phyloP scores from a whole-genome alignment of 2,113 vertebrate species.

The Sphaerodactylus townsendi region DNA sequence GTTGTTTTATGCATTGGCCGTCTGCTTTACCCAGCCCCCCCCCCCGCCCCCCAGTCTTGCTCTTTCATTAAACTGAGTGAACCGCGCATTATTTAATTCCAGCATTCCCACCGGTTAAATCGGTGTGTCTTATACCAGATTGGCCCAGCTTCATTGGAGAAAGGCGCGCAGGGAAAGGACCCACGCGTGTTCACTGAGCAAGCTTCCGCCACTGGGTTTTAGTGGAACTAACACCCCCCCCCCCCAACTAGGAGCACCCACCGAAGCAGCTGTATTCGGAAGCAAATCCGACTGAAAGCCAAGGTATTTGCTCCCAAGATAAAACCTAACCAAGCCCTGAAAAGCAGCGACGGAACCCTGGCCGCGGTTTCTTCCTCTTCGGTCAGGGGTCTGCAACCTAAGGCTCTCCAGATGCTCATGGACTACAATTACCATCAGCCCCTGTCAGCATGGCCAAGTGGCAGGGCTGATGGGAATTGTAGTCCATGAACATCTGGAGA shows the following conservation, averaged over 20 bases:
- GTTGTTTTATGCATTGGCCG: not conserved
- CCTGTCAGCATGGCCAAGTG: too few species aligned
- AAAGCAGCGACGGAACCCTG: not conserved
- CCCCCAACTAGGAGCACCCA: not conserved
- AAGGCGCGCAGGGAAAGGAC: not conserved
- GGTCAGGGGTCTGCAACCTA: too few species aligned
- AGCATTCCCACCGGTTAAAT: not conserved
- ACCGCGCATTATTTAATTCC: not conserved
- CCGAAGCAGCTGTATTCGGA: not conserved
- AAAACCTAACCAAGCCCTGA: not conserved
- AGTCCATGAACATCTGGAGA: too few species aligned
- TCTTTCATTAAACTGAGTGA: not conserved
- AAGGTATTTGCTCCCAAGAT: not conserved
- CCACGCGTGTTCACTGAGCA: not conserved
- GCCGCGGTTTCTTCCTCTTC: too few species aligned
- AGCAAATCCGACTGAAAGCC: not conserved
- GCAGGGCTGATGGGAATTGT: too few species aligned
- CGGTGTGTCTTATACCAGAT: too few species aligned
- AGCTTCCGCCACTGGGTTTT: not conserved
- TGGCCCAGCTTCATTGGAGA: not conserved
- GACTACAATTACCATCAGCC: too few species aligned
- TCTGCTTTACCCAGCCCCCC: not conserved
- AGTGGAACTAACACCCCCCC: not conserved
- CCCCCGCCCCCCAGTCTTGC: fast-evolving
- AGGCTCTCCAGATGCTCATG: too few species aligned